These are phyloP conservation scores for Triplophysa bombifrons DNA, from an alignment of 2,797 vertebrate species.

Conservation along the genomic window DNA sequence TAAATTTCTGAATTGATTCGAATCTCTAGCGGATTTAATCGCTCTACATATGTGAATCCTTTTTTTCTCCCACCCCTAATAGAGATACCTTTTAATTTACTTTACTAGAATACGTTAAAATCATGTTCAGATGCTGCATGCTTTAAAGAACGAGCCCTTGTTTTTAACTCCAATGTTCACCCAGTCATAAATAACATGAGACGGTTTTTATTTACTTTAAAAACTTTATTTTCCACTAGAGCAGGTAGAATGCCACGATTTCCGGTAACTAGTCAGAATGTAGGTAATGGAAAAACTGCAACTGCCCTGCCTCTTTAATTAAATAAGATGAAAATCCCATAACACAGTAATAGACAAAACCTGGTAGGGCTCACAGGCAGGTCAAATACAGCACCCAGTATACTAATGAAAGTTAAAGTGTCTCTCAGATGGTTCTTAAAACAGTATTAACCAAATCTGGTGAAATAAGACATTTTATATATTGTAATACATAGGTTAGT, in stretches of 20 bases:
- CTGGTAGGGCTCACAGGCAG: conserved; percentile 70
- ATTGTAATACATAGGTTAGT: conserved; percentile 51
- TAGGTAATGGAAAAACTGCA: conserved; percentile 82
- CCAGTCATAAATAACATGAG: conserved; percentile 8
- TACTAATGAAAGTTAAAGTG: conserved; percentile 62
- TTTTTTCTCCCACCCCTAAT: no score
- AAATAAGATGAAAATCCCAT: conserved; percentile 78
- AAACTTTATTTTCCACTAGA: conserved; percentile 79
- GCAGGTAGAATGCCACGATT: conserved; percentile 75
- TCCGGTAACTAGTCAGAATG: conserved; percentile 72
- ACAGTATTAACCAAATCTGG: conserved; percentile 72
- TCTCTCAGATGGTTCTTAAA: conserved; percentile 71
- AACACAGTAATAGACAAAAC: conserved; percentile 71
- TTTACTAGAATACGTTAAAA: no score
- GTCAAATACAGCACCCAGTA: conserved; percentile 72
- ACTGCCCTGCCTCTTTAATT: conserved; percentile 75
- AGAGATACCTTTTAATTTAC: no score
- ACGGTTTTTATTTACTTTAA: conserved; percentile 58
- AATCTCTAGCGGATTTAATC: no score
- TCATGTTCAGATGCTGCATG: no score
- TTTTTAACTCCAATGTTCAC: no score
- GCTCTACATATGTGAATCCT: no score
- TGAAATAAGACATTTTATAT: conserved; percentile 43
- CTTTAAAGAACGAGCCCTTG: no score
- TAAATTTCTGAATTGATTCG: no score